A percentile compares a stretch with the other conserved stretches of the same genome.
Conservation (phyloP, 2,888 invertebrate species). For the Chrysina gloriosa region DNA sequence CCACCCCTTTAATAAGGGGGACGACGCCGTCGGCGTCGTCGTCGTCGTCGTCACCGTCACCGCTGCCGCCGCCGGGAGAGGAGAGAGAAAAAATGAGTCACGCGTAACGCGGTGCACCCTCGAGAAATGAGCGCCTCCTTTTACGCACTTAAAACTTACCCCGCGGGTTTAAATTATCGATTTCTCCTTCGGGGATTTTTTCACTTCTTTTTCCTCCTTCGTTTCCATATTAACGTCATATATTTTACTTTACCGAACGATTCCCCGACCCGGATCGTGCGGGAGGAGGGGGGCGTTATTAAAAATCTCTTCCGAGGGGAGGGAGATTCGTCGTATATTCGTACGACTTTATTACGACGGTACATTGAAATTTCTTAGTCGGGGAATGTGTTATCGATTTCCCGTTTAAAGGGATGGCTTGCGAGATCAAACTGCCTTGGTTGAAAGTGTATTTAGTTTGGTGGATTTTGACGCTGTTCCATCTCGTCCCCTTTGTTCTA, state of each 20-base stretch:
- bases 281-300: neutral
- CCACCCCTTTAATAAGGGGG: slow-evolving; percentile 59
- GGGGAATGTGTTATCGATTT: too few relatives aligned
- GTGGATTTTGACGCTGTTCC: too few relatives aligned
- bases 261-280: neutral
- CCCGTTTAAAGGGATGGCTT: too few relatives aligned
- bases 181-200: slow-evolving; percentile 49
- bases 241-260: slow-evolving; percentile 25
- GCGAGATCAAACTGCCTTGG: too few relatives aligned
- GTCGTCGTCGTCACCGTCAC: slow-evolving; percentile 44
- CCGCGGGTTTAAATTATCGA: slow-evolving; percentile 64
- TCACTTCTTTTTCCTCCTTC: slow-evolving; percentile 21
- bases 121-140: slow-evolving; percentile 55
- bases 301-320: too few relatives aligned
- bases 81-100: slow-evolving; percentile 63
- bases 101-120: slow-evolving; percentile 58
- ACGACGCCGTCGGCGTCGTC: too few relatives aligned
- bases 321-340: too few relatives aligned
- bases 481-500: too few relatives aligned
- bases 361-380: too few relatives aligned
- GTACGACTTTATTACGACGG: too few relatives aligned
- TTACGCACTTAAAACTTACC: slow-evolving; percentile 59
- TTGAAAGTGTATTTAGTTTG: too few relatives aligned
- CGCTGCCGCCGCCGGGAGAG: slow-evolving; percentile 6
- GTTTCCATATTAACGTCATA: slow-evolving; percentile 33